Evolutionary conservation across 2,888 invertebrate genomes (phyloP).

Genomic region (Phyllotreta striolata): DNA sequence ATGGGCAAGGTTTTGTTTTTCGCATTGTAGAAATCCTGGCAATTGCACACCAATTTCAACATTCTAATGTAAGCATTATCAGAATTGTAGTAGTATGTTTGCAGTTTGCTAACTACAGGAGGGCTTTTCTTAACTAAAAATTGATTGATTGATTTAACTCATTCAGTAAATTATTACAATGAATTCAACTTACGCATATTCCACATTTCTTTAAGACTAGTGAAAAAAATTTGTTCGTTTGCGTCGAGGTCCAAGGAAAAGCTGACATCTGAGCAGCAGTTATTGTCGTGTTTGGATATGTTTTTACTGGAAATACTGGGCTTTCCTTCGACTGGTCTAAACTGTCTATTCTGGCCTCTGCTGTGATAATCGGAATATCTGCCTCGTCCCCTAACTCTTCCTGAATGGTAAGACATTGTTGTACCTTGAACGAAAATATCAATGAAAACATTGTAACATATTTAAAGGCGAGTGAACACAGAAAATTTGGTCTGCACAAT

Average conservation of each 20-base stretch:
- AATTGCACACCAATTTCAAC: constrained; percentile 68
- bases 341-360: constrained; percentile 31
- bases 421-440: constrained; percentile 24
- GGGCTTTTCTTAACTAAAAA: constrained; percentile 60
- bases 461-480: constrained; percentile 9
- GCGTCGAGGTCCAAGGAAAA: constrained; percentile 63
- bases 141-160: too few species aligned
- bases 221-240: constrained; percentile 59
- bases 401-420: constrained; percentile 42
- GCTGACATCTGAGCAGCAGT: constrained; percentile 56
- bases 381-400: constrained; percentile 46
- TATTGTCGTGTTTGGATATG: constrained; percentile 53
- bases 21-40: constrained; percentile 69
- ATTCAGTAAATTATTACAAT: too few species aligned
- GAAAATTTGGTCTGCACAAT: constrained; percentile 6
- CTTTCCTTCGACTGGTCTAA: constrained; percentile 21
- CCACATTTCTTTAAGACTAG: constrained; percentile 59
- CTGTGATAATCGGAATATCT: constrained; percentile 39
- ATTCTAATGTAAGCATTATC: constrained; percentile 70
- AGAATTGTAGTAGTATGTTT: constrained; percentile 53
- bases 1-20: constrained; percentile 70
- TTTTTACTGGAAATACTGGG: constrained; percentile 35
- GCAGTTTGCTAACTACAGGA: constrained; percentile 55
- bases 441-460: not conserved
- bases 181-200: constrained; percentile 50